Evolutionary conservation across 2,113 vertebrate species (phyloP), one percentile per base, ranked within the genome.

Genomic region (Anser cygnoides): DNA sequence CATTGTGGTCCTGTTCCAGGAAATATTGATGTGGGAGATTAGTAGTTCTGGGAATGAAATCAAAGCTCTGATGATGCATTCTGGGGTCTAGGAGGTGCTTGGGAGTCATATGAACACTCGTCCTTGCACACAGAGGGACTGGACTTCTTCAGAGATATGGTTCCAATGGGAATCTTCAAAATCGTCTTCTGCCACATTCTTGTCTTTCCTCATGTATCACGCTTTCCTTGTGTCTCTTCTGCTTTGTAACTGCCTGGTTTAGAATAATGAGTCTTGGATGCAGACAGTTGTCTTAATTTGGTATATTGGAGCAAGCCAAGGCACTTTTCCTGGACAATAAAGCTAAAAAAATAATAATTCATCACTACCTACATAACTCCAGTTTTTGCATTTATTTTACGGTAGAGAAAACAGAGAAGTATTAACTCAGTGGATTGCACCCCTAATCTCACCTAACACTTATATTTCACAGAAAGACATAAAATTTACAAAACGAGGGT

Each of bases 21-120:
- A 98, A 98, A 93, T 89, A 96, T 16, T 73, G 95, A 94, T 93
- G 84, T 83, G 52, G 73, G 81, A 92, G 83, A 90, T 90, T 90
- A 97, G 93, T 86, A 94, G 88, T 98, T 98, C 98, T 98, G 97
- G 97, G 96, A 98, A 98, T 10, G 90, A 91, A 97, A 92, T 96
- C 86, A 95, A 88, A 95, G 85, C 80, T 93, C 33, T 93, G 93
- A 92, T 78, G 79, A 50, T 93, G 81, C 49, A 89, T 19, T 17
- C 80, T 86, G 72, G 29, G 85, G 71, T 84, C 70, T 90, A 57
- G 76, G 85, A 70, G 80, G 63, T 88, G 74, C 89, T 71, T 87
- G 68, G 61, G 89, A 73, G 50, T 86, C 59, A 8, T 19, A 46
- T 19, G 17, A 75, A 59, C 20, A 21, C n/a, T 62, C 3, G 75